Evolutionary conservation across 2,888 invertebrate species (phyloP).

Genomic region (Macrosiphum euphorbiae): DNA sequence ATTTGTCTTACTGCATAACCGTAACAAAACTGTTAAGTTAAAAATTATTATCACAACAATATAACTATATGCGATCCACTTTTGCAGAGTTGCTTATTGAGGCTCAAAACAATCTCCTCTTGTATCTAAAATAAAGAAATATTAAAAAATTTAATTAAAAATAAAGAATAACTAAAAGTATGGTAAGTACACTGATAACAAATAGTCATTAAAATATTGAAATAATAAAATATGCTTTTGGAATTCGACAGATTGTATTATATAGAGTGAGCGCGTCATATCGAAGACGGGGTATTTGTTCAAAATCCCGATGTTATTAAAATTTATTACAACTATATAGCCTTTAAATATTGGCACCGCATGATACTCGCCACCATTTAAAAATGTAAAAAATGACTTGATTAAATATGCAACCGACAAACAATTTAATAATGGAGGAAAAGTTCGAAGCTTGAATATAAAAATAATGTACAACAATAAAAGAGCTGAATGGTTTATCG

Average conservation of each 20-base stretch:
- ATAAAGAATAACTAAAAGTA: neutral
- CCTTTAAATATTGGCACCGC: neutral
- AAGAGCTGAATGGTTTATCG: neutral
- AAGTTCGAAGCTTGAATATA: neutral
- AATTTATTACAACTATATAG: neutral
- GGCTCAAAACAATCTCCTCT: neutral
- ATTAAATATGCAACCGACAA: neutral
- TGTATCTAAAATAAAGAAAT: neutral
- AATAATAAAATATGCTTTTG: neutral
- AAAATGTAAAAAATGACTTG: neutral
- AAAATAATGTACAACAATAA: neutral
- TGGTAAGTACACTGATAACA: neutral
- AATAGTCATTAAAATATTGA: neutral
- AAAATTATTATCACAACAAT: neutral
- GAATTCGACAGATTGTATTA: neutral
- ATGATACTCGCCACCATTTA: neutral
- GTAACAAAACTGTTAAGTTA: conserved; percentile 5
- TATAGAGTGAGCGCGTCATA: neutral
- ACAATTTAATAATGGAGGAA: neutral
- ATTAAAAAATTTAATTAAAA: neutral
- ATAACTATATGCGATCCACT: neutral
- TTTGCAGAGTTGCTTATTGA: neutral
- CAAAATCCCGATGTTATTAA: neutral
- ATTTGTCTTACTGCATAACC: conserved; percentile 38
- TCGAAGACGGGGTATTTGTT: neutral